These are phyloP conservation scores for Centropus unirufus DNA, from an alignment of 2,113 vertebrate species.

Conservation along the genomic window DNA sequence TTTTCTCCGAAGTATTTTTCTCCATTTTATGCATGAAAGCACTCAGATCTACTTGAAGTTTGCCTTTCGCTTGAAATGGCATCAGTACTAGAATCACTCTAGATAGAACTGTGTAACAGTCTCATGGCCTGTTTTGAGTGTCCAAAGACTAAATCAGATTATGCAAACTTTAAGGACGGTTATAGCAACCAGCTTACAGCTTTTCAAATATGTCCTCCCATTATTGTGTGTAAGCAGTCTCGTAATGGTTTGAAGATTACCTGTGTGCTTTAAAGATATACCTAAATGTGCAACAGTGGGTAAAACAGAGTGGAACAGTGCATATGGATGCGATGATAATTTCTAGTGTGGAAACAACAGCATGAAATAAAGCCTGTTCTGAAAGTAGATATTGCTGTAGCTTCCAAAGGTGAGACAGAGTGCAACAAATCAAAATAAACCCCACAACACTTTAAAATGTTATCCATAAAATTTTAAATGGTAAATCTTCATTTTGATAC, in stretches of 20 bases:
- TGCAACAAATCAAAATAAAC: not conserved
- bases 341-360: not conserved
- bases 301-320: not conserved
- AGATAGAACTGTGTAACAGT: not conserved
- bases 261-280: not conserved
- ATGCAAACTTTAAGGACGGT: not conserved
- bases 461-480: not conserved
- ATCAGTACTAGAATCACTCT: not conserved
- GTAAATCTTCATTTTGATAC: not conserved
- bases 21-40: not conserved
- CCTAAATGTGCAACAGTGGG: not conserved
- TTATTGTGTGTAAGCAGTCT: not conserved
- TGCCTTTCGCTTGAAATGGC: not conserved
- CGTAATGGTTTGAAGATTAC: not conserved
- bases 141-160: not conserved
- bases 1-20: not conserved
- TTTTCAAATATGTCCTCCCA: not conserved
- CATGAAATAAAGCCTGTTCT: not conserved
- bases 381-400: not conserved
- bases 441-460: fast-evolving
- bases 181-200: not conserved
- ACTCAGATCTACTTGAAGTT: not conserved
- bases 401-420: not conserved
- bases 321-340: not conserved
- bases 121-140: not conserved